Conservation (phyloP, 2,113 vertebrate species). For the Lepidothrix coronata region DNA sequence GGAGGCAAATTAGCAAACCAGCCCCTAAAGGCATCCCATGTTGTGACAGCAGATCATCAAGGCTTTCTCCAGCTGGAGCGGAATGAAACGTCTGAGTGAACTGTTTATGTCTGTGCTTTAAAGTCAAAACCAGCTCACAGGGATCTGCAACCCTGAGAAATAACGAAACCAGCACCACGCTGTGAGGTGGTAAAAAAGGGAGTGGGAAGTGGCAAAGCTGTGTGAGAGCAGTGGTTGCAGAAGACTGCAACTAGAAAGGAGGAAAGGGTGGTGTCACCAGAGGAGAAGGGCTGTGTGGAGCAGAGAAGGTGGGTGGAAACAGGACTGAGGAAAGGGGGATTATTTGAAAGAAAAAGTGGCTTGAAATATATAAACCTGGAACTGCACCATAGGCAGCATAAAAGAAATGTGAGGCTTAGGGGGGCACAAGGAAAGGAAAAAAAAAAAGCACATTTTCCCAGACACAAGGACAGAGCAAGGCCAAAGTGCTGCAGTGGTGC, state of each 20-base stretch:
- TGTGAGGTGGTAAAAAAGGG: neutral
- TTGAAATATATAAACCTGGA: neutral
- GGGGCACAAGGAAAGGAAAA: neutral
- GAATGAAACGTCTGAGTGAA: neutral
- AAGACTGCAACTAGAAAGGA: neutral
- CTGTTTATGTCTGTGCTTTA: neutral
- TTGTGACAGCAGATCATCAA: neutral
- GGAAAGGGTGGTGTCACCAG: neutral
- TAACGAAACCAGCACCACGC: neutral
- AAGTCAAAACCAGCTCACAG: neutral
- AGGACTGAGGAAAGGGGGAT: neutral
- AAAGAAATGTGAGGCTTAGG: neutral
- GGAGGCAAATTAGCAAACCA: neutral
- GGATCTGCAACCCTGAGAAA: neutral
- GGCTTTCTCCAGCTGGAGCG: neutral
- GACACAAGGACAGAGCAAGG: neutral
- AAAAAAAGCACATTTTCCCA: neutral
- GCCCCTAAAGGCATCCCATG: neutral
- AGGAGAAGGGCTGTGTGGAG: fast-evolving
- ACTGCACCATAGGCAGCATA: neutral
- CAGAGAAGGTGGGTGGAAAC: neutral
- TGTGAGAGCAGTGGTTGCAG: neutral
- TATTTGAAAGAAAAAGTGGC: neutral
- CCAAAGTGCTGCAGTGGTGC: neutral
- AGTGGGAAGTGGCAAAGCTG: neutral